phyloP scores from a whole-genome alignment of 2,113 vertebrate genomes.

The Danionella cerebrum region DNA sequence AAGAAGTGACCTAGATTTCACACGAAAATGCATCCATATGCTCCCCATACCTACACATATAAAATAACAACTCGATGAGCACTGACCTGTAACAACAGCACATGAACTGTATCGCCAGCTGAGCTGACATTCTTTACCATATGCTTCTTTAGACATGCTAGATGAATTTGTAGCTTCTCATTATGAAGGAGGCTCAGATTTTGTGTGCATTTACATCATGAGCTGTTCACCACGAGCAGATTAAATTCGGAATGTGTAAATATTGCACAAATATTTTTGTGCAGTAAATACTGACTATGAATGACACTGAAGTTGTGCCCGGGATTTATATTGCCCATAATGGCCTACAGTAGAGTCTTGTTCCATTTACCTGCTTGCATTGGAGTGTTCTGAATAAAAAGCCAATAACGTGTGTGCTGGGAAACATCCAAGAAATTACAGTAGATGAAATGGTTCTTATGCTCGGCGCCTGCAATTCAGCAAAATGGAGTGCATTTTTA shows the following conservation, averaged over 20 bases:
- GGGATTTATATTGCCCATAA: not conserved
- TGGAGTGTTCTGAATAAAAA: constrained; percentile 27
- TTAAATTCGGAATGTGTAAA: constrained; percentile 2
- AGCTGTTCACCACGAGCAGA: not conserved
- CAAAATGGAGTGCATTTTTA: constrained; percentile 28
- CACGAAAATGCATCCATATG: constrained; percentile 57
- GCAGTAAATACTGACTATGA: not conserved
- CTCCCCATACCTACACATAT: constrained; percentile 42
- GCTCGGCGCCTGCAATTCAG: constrained; percentile 29
- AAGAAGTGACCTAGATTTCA: constrained; percentile 52
- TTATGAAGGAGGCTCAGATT: not conserved
- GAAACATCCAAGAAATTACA: constrained; percentile 30
- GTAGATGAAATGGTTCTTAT: constrained; percentile 28
- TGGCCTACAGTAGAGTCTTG: constrained; percentile 2
- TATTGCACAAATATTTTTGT: constrained; percentile 9
- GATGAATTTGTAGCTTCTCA: not conserved
- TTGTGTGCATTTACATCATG: not conserved
- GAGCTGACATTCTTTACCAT: constrained; percentile 45
- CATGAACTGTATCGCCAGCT: constrained; percentile 46
- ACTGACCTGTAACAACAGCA: constrained; percentile 51
- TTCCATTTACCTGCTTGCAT: constrained; percentile 27
- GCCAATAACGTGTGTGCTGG: constrained; percentile 33
- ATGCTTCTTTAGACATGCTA: constrained; percentile 37
- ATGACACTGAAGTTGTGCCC: constrained; percentile 9
- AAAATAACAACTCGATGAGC: constrained; percentile 55